These are phyloP conservation scores for Caenorhabditis panamensis DNA, from an alignment of 2,888 invertebrate species.

Conservation along the genomic window DNA sequence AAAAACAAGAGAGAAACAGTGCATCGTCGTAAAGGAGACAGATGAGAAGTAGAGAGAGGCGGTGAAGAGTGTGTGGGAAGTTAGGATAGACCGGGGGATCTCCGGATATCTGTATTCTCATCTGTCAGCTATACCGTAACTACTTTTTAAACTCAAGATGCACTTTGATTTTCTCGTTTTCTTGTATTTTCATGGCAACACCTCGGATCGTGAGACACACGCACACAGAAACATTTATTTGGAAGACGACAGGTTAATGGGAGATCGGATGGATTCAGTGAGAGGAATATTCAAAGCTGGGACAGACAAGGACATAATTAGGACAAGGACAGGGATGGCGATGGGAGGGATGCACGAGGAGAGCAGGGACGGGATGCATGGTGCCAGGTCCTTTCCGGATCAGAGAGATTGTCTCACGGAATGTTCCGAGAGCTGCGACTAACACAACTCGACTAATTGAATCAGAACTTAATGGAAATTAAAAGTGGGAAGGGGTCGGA, in stretches of 20 bases:
- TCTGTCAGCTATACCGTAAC: conserved; percentile 33
- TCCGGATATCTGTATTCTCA: conserved; percentile 28
- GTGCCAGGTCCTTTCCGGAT: conserved; percentile 7
- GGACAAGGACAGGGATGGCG: conserved; percentile 35
- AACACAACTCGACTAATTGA: background rate
- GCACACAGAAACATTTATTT: conserved; percentile 58
- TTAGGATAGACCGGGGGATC: conserved; percentile 3
- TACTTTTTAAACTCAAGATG: conserved; percentile 4
- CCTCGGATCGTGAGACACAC: conserved; percentile 30
- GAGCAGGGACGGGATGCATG: conserved; percentile 15
- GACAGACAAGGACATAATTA: conserved; percentile 45
- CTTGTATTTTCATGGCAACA: conserved; percentile 29
- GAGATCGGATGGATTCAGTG: background rate
- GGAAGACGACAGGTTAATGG: conserved; percentile 10
- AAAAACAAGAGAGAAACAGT: conserved; percentile 41
- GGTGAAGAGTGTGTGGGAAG: conserved; percentile 7
- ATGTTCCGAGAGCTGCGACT: background rate
- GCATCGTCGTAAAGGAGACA: conserved; percentile 39
- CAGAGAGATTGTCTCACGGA: background rate
- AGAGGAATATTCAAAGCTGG: conserved; percentile 33
- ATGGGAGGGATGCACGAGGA: conserved; percentile 15
- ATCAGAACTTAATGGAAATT: background rate
- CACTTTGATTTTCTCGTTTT: conserved; percentile 12
- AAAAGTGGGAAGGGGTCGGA: background rate
- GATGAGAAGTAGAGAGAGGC: conserved; percentile 46